These are phyloP conservation scores for Forpus xanthops DNA, from an alignment of 2,797 vertebrate species.

Conservation along the genomic window DNA sequence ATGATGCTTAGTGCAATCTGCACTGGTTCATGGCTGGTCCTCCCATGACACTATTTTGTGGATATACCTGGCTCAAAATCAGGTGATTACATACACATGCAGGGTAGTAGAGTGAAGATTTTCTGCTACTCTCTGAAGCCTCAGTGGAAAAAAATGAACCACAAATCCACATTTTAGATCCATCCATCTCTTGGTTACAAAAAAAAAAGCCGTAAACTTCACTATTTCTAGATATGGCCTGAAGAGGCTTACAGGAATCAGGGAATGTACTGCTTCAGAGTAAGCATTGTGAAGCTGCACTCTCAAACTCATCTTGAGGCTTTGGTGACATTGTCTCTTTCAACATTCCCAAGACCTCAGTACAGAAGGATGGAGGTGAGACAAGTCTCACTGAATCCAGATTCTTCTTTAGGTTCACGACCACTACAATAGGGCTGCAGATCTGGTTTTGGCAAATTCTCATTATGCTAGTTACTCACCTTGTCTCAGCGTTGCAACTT, in stretches of 20 bases:
- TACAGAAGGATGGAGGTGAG: not conserved
- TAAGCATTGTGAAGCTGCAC: not conserved
- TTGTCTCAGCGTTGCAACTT: not conserved
- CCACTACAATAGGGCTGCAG: not conserved
- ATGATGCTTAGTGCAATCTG: not conserved
- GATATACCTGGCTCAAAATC: not conserved
- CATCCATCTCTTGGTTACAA: not conserved
- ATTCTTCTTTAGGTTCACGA: not conserved
- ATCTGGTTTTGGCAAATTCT: not conserved
- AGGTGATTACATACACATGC: rapidly evolving
- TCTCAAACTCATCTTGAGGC: not conserved
- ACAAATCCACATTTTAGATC: not conserved
- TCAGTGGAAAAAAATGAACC: not conserved
- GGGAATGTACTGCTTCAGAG: not conserved
- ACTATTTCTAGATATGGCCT: not conserved
- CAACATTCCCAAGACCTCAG: not conserved
- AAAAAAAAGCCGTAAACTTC: not conserved
- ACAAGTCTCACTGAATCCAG: not conserved
- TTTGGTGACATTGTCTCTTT: not conserved
- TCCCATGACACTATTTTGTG: rapidly evolving
- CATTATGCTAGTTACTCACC: not conserved
- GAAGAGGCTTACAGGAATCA: not conserved
- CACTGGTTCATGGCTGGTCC: not conserved
- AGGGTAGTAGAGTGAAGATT: not conserved
- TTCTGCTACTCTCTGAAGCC: not conserved